Percentiles rank a stretch among this genome's conserved stretches.
These are phyloP conservation scores for Pasiphila rectangulata DNA, from an alignment of 2,888 invertebrate genomes.

Conservation along the genomic window DNA sequence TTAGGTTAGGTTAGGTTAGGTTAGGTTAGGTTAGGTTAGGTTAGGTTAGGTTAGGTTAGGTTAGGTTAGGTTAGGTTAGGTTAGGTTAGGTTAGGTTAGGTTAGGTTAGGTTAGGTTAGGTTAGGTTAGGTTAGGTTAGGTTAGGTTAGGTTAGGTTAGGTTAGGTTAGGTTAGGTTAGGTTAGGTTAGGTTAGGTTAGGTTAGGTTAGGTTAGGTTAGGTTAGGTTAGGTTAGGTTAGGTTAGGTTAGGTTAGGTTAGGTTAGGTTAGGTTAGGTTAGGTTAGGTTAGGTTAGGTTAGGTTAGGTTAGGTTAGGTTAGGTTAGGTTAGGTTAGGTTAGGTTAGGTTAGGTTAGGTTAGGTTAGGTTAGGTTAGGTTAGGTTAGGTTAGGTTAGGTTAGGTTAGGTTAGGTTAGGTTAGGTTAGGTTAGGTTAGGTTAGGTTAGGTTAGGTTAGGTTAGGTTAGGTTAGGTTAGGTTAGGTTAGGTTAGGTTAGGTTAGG, in stretches of 20 bases:
- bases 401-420: slow-evolving; percentile 28
- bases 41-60: slow-evolving; percentile 17
- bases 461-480: slow-evolving; percentile 32
- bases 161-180: slow-evolving; percentile 12
- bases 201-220: too few relatives aligned
- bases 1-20: slow-evolving; percentile 27
- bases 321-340: slow-evolving; percentile 27
- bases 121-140: slow-evolving; percentile 33
- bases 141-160: slow-evolving; percentile 17
- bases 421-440: slow-evolving; percentile 32
- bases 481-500: slow-evolving; percentile 33
- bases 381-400: slow-evolving; percentile 28
- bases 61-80: slow-evolving; percentile 36
- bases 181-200: slow-evolving; percentile 9
- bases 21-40: slow-evolving; percentile 22
- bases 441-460: slow-evolving; percentile 32
- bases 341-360: slow-evolving; percentile 30
- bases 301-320: slow-evolving; percentile 27
- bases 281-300: too few relatives aligned
- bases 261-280: slow-evolving; percentile 22
- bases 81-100: slow-evolving; percentile 37
- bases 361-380: slow-evolving; percentile 26
- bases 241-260: slow-evolving; percentile 27
- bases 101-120: too few relatives aligned
- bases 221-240: slow-evolving; percentile 23